Percentiles rank a stretch among this genome's conserved stretches.
These are phyloP conservation scores for Stenolophus ochropezus DNA, from an alignment of 2,888 invertebrate genomes.

Conservation along the genomic window DNA sequence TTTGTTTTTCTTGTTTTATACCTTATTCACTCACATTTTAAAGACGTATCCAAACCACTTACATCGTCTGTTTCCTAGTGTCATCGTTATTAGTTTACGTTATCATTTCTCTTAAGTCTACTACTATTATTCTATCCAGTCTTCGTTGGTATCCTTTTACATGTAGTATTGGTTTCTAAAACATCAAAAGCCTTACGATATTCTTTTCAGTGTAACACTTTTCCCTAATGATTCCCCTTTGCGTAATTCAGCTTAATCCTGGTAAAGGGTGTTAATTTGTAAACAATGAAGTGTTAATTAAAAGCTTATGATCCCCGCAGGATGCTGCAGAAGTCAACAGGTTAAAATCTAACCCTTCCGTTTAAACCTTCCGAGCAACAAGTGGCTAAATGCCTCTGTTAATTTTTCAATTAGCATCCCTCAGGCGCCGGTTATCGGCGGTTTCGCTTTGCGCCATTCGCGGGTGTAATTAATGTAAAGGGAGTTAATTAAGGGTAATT, in stretches of 20 bases:
- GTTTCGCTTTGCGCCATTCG: conserved; percentile 13
- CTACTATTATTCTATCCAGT: too few relatives aligned
- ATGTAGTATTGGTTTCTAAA: too few relatives aligned
- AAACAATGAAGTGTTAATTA: conserved; percentile 48
- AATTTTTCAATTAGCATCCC: conserved; percentile 54
- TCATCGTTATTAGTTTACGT: too few relatives aligned
- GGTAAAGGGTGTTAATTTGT: conserved; percentile 33
- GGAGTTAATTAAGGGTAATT: conserved; percentile 57
- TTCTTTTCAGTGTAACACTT: too few relatives aligned
- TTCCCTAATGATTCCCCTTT: too few relatives aligned
- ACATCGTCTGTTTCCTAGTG: too few relatives aligned
- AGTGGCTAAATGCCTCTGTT: conserved; percentile 46
- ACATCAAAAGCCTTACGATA: too few relatives aligned
- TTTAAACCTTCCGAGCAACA: conserved; percentile 42
- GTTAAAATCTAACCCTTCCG: conserved; percentile 4
- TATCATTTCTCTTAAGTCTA: too few relatives aligned
- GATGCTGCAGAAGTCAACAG: conserved; percentile 32
- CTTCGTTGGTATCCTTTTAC: too few relatives aligned
- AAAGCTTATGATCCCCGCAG: conserved; percentile 22
- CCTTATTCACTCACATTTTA: too few relatives aligned
- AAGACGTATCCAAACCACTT: too few relatives aligned
- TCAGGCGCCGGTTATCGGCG: conserved; percentile 14
- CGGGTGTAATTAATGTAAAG: conserved; percentile 50
- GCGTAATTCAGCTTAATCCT: background rate
- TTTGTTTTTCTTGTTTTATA: too few relatives aligned